Evolutionary conservation across 2,888 invertebrate species (phyloP).

Genomic region (Diadegma fenestrale): DNA sequence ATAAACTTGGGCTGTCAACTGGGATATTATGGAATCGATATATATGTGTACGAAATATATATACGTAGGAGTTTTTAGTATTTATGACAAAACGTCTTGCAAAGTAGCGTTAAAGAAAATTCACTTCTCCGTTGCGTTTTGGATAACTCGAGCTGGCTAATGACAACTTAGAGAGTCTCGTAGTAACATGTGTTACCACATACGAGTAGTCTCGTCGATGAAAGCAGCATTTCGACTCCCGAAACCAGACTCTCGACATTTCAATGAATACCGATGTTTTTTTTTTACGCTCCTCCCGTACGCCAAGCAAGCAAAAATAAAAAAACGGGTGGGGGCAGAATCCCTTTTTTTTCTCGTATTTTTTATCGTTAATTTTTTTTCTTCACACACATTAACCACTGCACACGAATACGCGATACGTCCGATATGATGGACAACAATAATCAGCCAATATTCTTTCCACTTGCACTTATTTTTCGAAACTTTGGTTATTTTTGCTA

Average conservation of each 20-base stretch:
- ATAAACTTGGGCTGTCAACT: slow-evolving; percentile 47
- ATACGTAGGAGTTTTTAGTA: slow-evolving; percentile 8
- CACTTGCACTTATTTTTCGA: slow-evolving; percentile 10
- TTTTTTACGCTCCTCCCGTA: slow-evolving; percentile 5
- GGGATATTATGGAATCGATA: slow-evolving; percentile 10
- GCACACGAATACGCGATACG: background rate
- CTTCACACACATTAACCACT: slow-evolving; percentile 11
- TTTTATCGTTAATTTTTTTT: slow-evolving; percentile 31
- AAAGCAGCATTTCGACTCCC: slow-evolving; percentile 61
- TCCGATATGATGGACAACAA: background rate
- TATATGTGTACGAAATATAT: slow-evolving; percentile 20
- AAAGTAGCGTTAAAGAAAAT: background rate
- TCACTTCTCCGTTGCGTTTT: slow-evolving; percentile 18
- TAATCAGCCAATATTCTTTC: background rate
- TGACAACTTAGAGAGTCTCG: slow-evolving; percentile 59
- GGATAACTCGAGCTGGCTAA: slow-evolving; percentile 46
- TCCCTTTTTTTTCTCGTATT: slow-evolving; percentile 12
- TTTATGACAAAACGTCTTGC: slow-evolving; percentile 1
- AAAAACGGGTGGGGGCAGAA: background rate
- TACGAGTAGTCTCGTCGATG: slow-evolving; percentile 45
- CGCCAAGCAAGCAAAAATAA: background rate
- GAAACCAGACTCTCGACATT: slow-evolving; percentile 41
- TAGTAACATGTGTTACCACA: slow-evolving; percentile 66
- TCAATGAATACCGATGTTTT: slow-evolving; percentile 40
- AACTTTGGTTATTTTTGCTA: background rate